phyloP scores from a whole-genome alignment of 2,797 vertebrate genomes.

The Rhinogobio ventralis region DNA sequence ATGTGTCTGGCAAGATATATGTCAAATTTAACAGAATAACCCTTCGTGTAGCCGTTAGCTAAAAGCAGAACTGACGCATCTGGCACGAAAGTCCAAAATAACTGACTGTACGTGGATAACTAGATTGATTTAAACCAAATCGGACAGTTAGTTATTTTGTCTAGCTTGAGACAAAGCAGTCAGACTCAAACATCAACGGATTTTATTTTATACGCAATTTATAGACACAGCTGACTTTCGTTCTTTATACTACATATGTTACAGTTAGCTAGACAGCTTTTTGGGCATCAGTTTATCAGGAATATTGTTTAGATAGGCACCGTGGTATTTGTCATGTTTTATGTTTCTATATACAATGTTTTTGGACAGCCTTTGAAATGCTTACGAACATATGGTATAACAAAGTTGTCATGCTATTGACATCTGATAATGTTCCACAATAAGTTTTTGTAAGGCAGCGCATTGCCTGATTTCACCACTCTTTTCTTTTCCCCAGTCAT shows the following conservation, averaged over 20 bases:
- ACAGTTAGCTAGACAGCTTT: not conserved
- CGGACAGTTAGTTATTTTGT: not conserved
- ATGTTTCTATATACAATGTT: not conserved
- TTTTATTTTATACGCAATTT: not conserved
- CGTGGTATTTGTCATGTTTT: not conserved
- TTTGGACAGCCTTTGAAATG: not conserved
- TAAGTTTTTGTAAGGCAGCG: not conserved
- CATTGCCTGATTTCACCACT: not conserved
- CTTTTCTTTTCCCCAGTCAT: not conserved
- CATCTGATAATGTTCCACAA: not conserved
- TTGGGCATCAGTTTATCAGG: not conserved
- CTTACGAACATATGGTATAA: not conserved
- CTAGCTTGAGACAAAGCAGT: not conserved
- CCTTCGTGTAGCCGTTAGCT: conserved; percentile 29
- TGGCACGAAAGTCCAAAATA: not conserved
- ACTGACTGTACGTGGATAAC: not conserved
- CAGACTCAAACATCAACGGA: not conserved
- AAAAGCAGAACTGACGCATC: conserved; percentile 14
- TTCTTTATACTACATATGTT: not conserved
- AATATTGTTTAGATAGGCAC: not conserved
- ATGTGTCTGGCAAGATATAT: conserved; percentile 7
- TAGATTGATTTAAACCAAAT: not conserved
- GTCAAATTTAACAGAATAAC: not conserved
- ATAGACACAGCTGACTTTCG: not conserved
- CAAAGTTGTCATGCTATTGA: not conserved